These are phyloP conservation scores for Streptopelia turtur DNA, from an alignment of 2,797 vertebrate species.

Conservation along the genomic window DNA sequence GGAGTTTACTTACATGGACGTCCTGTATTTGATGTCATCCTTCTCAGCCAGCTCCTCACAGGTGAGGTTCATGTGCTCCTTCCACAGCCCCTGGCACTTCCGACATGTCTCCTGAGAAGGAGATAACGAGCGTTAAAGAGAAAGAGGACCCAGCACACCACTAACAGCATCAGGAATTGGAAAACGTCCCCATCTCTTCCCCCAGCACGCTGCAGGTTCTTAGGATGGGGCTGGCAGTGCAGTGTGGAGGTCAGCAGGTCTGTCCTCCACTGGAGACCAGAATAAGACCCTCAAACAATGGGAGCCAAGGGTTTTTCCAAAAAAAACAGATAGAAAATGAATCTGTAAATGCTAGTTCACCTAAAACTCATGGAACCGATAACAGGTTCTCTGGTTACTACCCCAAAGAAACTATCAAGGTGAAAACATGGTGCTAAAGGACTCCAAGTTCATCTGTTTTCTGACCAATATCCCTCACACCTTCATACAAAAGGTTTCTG, in stretches of 20 bases:
- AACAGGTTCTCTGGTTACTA: neutral
- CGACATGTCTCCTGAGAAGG: slow-evolving; percentile 90
- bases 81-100: slow-evolving; percentile 96
- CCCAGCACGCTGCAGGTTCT: neutral
- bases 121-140: slow-evolving; percentile 14
- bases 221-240: neutral
- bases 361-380: neutral
- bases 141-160: neutral
- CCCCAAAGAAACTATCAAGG: neutral
- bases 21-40: slow-evolving; percentile 95
- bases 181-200: neutral
- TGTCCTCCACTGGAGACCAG: neutral
- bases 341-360: neutral
- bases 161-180: neutral
- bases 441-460: neutral
- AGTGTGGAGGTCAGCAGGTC: neutral
- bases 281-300: neutral
- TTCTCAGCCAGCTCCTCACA: slow-evolving; percentile 95
- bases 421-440: neutral
- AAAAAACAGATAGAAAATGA: neutral
- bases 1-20: slow-evolving; percentile 88
- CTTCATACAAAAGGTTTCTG: neutral
- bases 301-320: neutral
- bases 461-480: neutral
- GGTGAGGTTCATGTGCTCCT: slow-evolving; percentile 93